phyloP scores from a whole-genome alignment of 2,113 vertebrate genomes.

The Suncus etruscus region DNA sequence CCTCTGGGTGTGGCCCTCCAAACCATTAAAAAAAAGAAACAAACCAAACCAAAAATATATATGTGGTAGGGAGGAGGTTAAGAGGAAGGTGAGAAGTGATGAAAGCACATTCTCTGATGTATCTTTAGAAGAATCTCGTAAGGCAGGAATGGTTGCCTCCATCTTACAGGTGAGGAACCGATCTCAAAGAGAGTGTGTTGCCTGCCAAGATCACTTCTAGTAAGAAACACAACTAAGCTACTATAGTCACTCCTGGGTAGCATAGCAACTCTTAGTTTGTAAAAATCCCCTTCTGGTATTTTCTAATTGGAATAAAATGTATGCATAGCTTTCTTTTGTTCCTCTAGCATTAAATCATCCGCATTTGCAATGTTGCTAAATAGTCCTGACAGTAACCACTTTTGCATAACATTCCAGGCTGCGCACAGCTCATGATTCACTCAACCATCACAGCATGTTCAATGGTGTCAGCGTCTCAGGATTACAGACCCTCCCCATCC shows the following conservation, averaged over 20 bases:
- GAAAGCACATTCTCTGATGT: background rate
- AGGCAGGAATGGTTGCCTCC: background rate
- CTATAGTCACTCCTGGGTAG: background rate
- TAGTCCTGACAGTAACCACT: constrained; percentile 47
- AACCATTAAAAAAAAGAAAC: background rate
- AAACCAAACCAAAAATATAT: too few species aligned
- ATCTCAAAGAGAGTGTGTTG: background rate
- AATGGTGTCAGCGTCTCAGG: constrained; percentile 25
- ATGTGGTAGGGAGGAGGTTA: background rate
- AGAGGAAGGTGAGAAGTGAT: background rate
- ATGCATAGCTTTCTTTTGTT: constrained; percentile 17
- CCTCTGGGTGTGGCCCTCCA: too few species aligned
- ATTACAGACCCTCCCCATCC: constrained; percentile 4
- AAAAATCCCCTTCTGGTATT: background rate
- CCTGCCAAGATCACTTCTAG: constrained; percentile 26
- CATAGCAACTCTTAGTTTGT: background rate
- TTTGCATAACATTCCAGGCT: constrained; percentile 47
- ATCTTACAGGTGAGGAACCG: constrained; percentile 25
- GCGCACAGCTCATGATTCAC: constrained; percentile 50
- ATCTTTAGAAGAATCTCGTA: constrained; percentile 27
- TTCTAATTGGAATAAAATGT: constrained; percentile 15
- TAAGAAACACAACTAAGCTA: too few species aligned
- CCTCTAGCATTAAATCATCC: background rate
- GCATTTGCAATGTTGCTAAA: constrained; percentile 31
- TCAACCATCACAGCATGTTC: constrained; percentile 25